These are phyloP conservation scores for Augiades crinisus DNA, from an alignment of 2,888 invertebrate species.

Conservation along the genomic window DNA sequence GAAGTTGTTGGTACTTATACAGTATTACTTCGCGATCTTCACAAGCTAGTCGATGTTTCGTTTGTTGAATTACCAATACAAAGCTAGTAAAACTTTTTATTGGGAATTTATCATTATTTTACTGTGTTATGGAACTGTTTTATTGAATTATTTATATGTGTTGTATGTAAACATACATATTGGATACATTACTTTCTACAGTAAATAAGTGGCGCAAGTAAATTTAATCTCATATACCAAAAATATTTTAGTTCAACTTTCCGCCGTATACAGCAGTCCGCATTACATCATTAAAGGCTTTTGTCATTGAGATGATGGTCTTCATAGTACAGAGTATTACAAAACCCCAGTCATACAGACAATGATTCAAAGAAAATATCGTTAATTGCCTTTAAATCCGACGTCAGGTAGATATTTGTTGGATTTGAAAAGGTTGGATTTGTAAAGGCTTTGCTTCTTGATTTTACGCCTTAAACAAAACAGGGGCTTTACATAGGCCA, in stretches of 20 bases:
- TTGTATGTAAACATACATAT: too few species aligned
- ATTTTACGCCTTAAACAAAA: constrained; percentile 62
- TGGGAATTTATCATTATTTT: background rate
- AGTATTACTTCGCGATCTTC: background rate
- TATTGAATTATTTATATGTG: background rate
- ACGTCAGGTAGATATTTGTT: constrained; percentile 54
- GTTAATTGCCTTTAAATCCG: constrained; percentile 55
- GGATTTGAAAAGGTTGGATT: constrained; percentile 46
- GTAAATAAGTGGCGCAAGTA: too few species aligned
- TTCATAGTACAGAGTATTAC: background rate
- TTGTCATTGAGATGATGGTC: background rate
- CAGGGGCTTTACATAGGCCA: constrained; percentile 50
- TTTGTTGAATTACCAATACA: background rate
- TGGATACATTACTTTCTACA: too few species aligned
- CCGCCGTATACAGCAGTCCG: too few species aligned
- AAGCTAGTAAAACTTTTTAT: too few species aligned
- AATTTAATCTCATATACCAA: too few species aligned
- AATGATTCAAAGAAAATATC: constrained; percentile 55
- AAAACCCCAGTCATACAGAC: constrained; percentile 34
- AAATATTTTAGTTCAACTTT: too few species aligned
- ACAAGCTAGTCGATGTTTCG: background rate
- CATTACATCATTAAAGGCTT: background rate
- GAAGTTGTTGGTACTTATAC: background rate
- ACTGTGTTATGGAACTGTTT: background rate
- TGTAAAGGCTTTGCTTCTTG: constrained; percentile 52